phyloP scores from a whole-genome alignment of 2,113 vertebrate species.

The Poecilia latipinna region DNA sequence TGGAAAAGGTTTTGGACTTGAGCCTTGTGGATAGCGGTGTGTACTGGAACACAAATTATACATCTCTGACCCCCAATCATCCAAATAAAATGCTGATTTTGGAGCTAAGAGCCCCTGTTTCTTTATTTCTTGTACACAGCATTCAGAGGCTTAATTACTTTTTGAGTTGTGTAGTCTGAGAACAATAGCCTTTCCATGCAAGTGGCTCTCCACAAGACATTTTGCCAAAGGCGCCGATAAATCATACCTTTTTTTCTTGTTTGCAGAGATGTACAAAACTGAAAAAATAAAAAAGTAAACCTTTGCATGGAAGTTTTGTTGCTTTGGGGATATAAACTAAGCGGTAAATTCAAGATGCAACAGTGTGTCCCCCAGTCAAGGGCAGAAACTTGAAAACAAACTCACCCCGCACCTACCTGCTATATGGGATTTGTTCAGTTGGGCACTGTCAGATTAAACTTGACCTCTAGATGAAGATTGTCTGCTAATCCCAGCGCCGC shows the following conservation, averaged over 20 bases:
- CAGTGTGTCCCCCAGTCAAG: constrained; percentile 33
- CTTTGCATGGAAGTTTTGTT: constrained; percentile 18
- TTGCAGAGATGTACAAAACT: constrained; percentile 9
- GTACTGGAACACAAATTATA: constrained; percentile 94
- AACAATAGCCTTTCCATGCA: constrained; percentile 29
- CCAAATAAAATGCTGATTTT: constrained; percentile 99
- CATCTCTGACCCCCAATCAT: constrained; percentile 96
- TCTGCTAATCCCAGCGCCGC: not conserved
- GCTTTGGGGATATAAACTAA: constrained; percentile 8
- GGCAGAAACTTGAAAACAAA: constrained; percentile 39
- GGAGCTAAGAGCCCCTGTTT: constrained; percentile 86
- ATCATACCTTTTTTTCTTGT: constrained; percentile 44
- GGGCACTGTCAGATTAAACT: constrained; percentile 34
- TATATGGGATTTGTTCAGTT: constrained; percentile 26
- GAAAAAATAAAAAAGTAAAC: not conserved
- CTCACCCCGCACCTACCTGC: constrained; percentile 38
- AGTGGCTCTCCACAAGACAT: not conserved
- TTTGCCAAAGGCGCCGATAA: constrained; percentile 43
- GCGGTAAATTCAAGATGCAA: constrained; percentile 26
- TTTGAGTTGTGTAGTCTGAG: constrained; percentile 33
- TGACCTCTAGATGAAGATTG: constrained; percentile 52
- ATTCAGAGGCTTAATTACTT: constrained; percentile 58
- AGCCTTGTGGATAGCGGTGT: constrained; percentile 94
- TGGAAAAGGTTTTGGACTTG: constrained; percentile 87
- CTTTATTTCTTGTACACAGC: constrained; percentile 55